phyloP scores from a whole-genome alignment of 2,113 vertebrate genomes.

The Chelonoidis abingdonii region DNA sequence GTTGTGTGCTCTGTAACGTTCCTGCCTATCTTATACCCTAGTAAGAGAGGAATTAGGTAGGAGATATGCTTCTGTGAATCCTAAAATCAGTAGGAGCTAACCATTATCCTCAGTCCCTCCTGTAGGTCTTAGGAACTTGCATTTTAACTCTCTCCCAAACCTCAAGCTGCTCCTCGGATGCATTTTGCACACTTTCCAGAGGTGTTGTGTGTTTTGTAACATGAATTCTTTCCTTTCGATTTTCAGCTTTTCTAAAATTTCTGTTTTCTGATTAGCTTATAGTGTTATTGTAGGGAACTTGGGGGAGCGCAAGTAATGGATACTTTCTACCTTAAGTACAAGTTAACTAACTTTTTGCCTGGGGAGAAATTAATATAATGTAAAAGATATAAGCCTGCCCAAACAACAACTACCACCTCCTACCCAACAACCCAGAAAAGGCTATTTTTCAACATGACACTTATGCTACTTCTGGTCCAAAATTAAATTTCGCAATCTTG shows the following conservation, averaged over 20 bases:
- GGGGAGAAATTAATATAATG: not conserved
- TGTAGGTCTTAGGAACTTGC: not conserved
- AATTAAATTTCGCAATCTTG: not conserved
- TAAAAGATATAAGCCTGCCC: not conserved
- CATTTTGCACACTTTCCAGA: not conserved
- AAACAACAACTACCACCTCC: not conserved
- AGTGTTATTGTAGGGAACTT: not conserved
- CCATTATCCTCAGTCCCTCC: not conserved
- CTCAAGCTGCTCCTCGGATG: not conserved
- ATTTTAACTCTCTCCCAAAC: not conserved
- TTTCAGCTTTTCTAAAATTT: not conserved
- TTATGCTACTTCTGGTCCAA: not conserved
- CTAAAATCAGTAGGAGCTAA: not conserved
- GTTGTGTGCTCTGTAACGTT: not conserved
- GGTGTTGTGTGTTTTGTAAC: not conserved
- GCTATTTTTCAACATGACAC: not conserved
- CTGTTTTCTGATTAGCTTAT: not conserved
- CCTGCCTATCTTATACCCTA: not conserved
- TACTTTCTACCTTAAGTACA: conserved; percentile 14
- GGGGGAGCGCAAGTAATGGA: not conserved
- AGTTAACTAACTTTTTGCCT: not conserved
- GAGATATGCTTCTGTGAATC: conserved; percentile 13
- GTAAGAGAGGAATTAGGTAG: not conserved
- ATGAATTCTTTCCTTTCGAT: not conserved
- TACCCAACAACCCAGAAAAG: not conserved